Base-by-base conservation (phyloP, 37 sponge, comb jelly and placozoan genomes). In the Crambe crambe region DNA sequence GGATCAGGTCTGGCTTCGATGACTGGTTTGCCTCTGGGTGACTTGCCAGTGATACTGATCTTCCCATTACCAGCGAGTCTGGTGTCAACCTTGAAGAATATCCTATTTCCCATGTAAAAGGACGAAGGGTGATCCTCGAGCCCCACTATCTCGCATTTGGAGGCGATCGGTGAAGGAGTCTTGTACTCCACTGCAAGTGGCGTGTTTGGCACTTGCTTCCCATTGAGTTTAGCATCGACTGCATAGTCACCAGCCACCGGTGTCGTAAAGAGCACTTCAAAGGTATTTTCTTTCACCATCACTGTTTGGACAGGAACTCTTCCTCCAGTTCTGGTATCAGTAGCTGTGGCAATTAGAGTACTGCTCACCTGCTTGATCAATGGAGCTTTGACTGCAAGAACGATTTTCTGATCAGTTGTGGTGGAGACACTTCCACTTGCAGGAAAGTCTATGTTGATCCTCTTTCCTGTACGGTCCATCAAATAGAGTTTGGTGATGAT, bases 21-120 rank as follows among this genome's bases (percentile, higher is more conserved):
- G n/a, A 66, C 59, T 27, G 89, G 58, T 58, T 72, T 78, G 1
- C 69, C 72, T 26, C 58, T 37, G 22, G 75, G 75, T 2, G 80
- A 43, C 17, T 86, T 74, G 22, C 63, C 68, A 5, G 60, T 26
- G 39, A 79, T 69, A 22, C 51, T 64, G 17, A 86, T 3, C 26
- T 85, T 56, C 0, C 87, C 95, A 73, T 75, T 78, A 0, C 95
- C 95, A 56, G 93, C 95, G 25, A 85, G 77, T 18, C 80, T 77
- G 37, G 82, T 67, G 67, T 92, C 88, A 2, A 92, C 81, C 34
- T 44, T 35, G 54, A 88, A 80, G 15, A 54, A 8, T 0, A 92
- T 80, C 2, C 70, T 72, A 3, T 69, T 70, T 25, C 79, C 38
- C 12, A 80, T 81, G 29, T 76, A 76, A 5, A 80, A 78, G 37